A percentile compares a stretch with the other conserved stretches of the same genome.
Conservation (phyloP, 2,113 vertebrate species). For the Gallinago paraguaiae region DNA sequence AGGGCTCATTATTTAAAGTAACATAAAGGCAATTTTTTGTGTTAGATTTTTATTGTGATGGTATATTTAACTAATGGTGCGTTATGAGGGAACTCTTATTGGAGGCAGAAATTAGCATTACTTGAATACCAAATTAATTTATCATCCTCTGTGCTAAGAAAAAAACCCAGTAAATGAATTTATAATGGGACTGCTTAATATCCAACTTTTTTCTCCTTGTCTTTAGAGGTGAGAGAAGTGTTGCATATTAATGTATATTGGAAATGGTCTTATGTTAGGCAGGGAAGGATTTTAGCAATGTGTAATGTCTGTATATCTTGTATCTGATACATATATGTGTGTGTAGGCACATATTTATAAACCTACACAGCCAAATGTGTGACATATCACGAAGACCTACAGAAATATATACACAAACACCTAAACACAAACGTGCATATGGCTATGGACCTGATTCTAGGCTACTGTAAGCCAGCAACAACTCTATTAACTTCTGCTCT, state of each 20-base stretch:
- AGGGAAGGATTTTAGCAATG: background rate
- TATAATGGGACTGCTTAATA: conserved; percentile 3
- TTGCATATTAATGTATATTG: background rate
- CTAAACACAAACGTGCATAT: background rate
- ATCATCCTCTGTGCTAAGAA: conserved; percentile 12
- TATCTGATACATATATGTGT: background rate
- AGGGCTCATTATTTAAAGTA: conserved; percentile 52
- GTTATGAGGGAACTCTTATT: conserved; percentile 28
- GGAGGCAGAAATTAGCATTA: background rate
- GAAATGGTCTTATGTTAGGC: background rate
- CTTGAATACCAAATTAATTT: conserved; percentile 44
- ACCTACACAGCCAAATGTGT: background rate
- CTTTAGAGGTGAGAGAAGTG: conserved; percentile 15
- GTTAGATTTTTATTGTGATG: conserved; percentile 39
- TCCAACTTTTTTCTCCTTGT: background rate
- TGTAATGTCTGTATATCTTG: background rate
- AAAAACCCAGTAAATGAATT: background rate
- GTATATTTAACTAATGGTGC: conserved; percentile 48
- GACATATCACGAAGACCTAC: background rate
- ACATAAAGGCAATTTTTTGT: background rate
- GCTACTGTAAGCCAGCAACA: background rate
- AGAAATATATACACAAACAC: background rate
- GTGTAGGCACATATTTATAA: background rate
- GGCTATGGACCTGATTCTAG: background rate
- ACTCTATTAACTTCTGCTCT: background rate